Conservation (phyloP, 2,888 invertebrate genomes). For the Timema cristinae region DNA sequence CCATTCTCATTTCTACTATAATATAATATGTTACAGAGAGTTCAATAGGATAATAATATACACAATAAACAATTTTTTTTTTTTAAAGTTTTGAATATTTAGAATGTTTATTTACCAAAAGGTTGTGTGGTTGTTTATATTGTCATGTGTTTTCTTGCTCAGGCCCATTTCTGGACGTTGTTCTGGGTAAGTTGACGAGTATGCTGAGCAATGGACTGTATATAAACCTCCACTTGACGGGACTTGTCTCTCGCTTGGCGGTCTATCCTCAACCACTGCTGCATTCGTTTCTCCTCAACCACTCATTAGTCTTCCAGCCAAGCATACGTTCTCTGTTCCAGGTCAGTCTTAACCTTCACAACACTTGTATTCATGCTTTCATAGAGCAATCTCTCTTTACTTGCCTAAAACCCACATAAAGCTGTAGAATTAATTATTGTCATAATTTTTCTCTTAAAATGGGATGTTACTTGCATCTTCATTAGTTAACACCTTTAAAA, state of each 20-base stretch:
- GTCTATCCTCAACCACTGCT: slow-evolving; percentile 86
- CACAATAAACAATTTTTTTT: too few relatives aligned
- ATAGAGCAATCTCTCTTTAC: too few relatives aligned
- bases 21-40: too few relatives aligned
- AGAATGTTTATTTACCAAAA: background rate
- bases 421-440: too few relatives aligned
- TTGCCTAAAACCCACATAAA: too few relatives aligned
- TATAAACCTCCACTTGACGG: slow-evolving; percentile 83
- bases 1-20: too few relatives aligned
- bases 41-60: too few relatives aligned
- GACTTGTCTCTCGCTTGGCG: slow-evolving; percentile 78
- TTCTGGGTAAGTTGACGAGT: slow-evolving; percentile 76
- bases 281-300: slow-evolving; percentile 81
- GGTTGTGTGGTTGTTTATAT: too few relatives aligned
- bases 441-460: too few relatives aligned
- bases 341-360: slow-evolving; percentile 49
- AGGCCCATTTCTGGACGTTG: slow-evolving; percentile 62
- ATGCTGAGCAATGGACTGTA: slow-evolving; percentile 81
- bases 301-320: slow-evolving; percentile 80
- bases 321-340: slow-evolving; percentile 88
- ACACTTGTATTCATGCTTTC: too few relatives aligned
- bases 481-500: too few relatives aligned
- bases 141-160: slow-evolving; percentile 1
- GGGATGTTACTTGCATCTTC: too few relatives aligned
- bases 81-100: background rate